Conservation (phyloP, 2,797 vertebrate species). For the Ataeniobius toweri region DNA sequence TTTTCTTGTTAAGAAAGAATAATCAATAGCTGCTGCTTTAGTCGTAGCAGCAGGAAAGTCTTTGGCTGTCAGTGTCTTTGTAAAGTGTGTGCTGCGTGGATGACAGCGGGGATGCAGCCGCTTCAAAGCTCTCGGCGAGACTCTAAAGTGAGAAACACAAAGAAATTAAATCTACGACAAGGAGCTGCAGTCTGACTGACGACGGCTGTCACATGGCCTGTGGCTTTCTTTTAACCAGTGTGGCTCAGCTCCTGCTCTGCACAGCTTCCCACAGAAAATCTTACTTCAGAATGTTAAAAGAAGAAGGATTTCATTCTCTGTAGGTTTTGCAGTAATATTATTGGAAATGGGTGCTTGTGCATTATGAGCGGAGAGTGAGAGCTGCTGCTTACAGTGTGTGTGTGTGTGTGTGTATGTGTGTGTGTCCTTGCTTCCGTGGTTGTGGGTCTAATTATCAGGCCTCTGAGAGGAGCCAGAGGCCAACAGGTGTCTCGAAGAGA, state of each 20-base stretch:
- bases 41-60: slow-evolving; percentile 36
- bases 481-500: slow-evolving; percentile 77
- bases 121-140: slow-evolving; percentile 58
- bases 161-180: slow-evolving; percentile 57
- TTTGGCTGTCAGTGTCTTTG: slow-evolving; percentile 54
- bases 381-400: neutral
- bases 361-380: neutral
- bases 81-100: slow-evolving; percentile 52
- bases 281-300: neutral
- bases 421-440: slow-evolving; percentile 38
- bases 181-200: slow-evolving; percentile 42
- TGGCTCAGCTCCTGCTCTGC: slow-evolving; percentile 20
- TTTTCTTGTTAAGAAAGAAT: slow-evolving; percentile 21
- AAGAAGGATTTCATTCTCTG: slow-evolving; percentile 10
- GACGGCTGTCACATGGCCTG: slow-evolving; percentile 44
- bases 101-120: slow-evolving; percentile 40
- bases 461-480: slow-evolving; percentile 65
- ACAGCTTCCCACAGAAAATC: slow-evolving; percentile 17
- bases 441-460: slow-evolving; percentile 61
- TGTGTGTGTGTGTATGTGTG: slow-evolving; percentile 4
- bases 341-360: slow-evolving; percentile 1
- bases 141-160: slow-evolving; percentile 53
- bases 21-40: slow-evolving; percentile 41
- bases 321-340: neutral
- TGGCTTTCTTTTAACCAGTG: slow-evolving; percentile 23